Evolutionary conservation across 2,797 vertebrate genomes (phyloP).

Genomic region (Coregonus sp.): DNA sequence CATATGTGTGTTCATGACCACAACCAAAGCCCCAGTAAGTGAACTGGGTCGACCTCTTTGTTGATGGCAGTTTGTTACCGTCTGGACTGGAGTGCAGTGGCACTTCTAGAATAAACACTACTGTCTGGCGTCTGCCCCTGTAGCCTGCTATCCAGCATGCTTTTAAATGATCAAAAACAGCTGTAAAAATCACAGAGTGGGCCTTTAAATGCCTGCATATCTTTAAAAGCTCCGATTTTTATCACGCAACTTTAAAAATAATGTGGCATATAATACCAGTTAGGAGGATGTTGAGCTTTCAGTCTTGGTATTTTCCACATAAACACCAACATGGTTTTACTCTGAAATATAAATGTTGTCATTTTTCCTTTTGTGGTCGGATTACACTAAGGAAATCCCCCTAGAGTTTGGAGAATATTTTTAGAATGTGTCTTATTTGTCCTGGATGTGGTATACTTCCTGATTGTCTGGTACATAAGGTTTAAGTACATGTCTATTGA

Average conservation of each 20-base stretch:
- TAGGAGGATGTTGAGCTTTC: neutral
- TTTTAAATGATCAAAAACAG: neutral
- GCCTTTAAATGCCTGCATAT: conserved; percentile 6
- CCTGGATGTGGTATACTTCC: neutral
- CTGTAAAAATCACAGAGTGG: neutral
- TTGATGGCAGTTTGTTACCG: conserved; percentile 44
- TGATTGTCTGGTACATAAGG: neutral
- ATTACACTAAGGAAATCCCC: neutral
- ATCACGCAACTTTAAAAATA: conserved; percentile 44
- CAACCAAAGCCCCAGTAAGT: conserved; percentile 29
- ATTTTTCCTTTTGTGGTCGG: neutral
- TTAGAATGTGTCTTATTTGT: neutral
- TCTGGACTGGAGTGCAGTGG: conserved; percentile 43
- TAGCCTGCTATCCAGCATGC: conserved; percentile 2
- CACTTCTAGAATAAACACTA: conserved; percentile 48
- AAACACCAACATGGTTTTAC: conserved; percentile 13
- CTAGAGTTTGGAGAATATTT: neutral
- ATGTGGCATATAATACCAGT: conserved; percentile 1
- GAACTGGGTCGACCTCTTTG: conserved; percentile 51
- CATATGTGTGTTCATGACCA: neutral
- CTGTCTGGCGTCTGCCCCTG: conserved; percentile 23
- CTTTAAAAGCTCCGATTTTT: conserved; percentile 34
- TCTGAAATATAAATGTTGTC: neutral
- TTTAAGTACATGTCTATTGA: conserved; percentile 1
- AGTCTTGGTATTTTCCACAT: conserved; percentile 20